These are phyloP conservation scores for Geophilus truncorum DNA, from an alignment of 2,888 invertebrate genomes.

Conservation along the genomic window DNA sequence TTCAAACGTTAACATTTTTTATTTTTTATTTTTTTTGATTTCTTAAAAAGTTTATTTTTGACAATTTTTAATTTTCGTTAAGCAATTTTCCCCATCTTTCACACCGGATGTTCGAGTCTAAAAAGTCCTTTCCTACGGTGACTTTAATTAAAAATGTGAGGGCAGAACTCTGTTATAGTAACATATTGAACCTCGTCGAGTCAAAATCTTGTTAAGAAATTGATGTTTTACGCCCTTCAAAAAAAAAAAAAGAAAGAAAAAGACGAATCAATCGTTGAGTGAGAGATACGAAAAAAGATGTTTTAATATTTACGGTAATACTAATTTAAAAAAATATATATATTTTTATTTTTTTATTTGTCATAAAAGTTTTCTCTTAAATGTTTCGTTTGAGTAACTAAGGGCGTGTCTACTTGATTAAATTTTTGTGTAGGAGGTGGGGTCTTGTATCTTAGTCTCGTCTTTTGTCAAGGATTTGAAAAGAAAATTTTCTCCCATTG, in stretches of 20 bases:
- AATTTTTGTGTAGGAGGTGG: not conserved
- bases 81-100: not conserved
- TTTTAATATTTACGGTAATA: not conserved
- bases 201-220: not conserved
- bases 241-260: too few relatives aligned
- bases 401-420: not conserved
- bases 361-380: not conserved
- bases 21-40: not conserved
- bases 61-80: not conserved
- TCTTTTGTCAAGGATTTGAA: not conserved
- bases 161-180: not conserved
- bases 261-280: not conserved
- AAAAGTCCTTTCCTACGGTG: too few relatives aligned
- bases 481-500: not conserved
- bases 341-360: not conserved
- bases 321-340: too few relatives aligned
- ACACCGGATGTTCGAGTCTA: not conserved
- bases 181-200: not conserved
- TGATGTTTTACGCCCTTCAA: too few relatives aligned
- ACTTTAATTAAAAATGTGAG: not conserved
- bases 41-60: not conserved
- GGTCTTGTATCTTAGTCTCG: not conserved
- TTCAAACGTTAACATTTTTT: not conserved
- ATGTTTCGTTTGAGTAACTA: not conserved
- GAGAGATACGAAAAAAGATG: not conserved